Conservation (phyloP, 2,797 vertebrate species). For the Otolemur crassicaudatus region DNA sequence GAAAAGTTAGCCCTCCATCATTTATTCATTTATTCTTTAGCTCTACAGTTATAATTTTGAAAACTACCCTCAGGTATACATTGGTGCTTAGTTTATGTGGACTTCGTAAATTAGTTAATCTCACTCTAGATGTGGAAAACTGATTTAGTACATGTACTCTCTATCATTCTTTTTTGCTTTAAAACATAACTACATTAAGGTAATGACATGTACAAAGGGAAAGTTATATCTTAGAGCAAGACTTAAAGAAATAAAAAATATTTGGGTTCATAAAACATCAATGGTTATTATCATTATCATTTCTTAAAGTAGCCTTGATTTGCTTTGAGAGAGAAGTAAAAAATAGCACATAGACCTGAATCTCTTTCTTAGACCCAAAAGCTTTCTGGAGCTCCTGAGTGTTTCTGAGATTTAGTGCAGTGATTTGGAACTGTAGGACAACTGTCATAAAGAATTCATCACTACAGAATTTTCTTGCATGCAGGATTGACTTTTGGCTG, state of each 20-base stretch:
- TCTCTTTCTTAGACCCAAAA: neutral
- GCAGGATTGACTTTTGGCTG: neutral
- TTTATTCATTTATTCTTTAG: constrained; percentile 1
- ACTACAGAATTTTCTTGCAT: constrained; percentile 32
- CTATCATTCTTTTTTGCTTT: constrained; percentile 10
- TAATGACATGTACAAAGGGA: neutral
- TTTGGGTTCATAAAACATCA: neutral
- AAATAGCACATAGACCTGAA: neutral
- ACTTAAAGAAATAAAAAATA: constrained; percentile 27
- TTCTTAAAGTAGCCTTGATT: constrained; percentile 5
- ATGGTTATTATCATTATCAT: constrained; percentile 9
- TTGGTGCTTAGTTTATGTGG: neutral
- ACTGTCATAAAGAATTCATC: neutral
- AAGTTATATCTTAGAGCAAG: neutral
- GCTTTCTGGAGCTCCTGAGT: neutral
- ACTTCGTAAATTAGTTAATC: neutral
- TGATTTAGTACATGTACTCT: neutral
- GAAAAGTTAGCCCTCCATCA: neutral
- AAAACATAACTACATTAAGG: constrained; percentile 13
- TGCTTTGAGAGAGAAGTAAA: neutral
- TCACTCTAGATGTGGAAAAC: neutral
- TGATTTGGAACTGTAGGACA: neutral
- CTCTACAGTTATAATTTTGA: neutral
- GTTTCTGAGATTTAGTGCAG: constrained; percentile 10
- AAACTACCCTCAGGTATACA: neutral